Percentiles rank a stretch among this genome's conserved stretches.
Conservation (phyloP, 2,113 vertebrate genomes). For the Anguilla rostrata region DNA sequence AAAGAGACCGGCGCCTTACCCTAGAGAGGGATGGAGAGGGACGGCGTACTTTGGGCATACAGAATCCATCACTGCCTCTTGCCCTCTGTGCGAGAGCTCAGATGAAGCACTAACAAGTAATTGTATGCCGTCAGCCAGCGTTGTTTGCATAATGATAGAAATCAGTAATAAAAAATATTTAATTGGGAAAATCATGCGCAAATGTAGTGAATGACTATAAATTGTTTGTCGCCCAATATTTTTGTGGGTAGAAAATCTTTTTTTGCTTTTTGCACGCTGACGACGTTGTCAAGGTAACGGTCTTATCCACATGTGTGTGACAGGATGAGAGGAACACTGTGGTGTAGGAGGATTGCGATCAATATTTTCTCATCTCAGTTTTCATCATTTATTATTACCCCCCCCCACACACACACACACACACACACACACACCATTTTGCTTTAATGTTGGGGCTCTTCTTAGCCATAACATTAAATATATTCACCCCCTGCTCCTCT, state of each 20-base stretch:
- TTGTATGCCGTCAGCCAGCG: not conserved
- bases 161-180: no score
- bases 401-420: not conserved
- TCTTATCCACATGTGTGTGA: not conserved
- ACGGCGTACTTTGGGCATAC: not conserved
- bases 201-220: not conserved
- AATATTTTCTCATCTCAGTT: not conserved
- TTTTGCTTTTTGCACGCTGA: not conserved
- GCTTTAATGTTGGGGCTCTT: no score
- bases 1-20: not conserved
- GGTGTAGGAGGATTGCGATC: not conserved
- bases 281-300: not conserved
- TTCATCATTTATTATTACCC: not conserved
- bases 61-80: not conserved
- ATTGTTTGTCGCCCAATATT: not conserved
- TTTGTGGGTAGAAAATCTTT: not conserved
- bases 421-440: no score
- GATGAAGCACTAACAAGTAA: not conserved
- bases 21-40: not conserved
- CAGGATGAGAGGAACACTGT: not conserved
- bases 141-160: no score
- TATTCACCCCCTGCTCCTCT: not conserved
- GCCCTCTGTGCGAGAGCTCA: not conserved
- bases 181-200: not conserved
- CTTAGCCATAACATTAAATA: no score